Conservation (phyloP, 2,888 invertebrate genomes). For the Cephus pulcher region DNA sequence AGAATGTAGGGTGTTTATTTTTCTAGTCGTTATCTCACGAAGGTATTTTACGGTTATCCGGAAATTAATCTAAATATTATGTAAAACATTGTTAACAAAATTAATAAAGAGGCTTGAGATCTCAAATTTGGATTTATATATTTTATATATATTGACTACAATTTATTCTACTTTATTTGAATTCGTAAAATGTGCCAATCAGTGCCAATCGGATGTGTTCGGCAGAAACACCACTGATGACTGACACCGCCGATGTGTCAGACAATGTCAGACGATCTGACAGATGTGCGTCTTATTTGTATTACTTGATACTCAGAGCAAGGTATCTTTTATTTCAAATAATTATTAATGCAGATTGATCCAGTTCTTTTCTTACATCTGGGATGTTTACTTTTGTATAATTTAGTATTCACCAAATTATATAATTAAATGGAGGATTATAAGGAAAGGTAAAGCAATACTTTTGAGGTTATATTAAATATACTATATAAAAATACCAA, state of each 20-base stretch:
- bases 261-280: neutral
- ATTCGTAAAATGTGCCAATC: neutral
- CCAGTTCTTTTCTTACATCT: neutral
- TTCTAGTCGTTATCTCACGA: conserved; percentile 1
- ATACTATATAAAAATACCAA: neutral
- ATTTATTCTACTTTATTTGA: neutral
- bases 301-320: neutral
- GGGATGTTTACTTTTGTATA: neutral
- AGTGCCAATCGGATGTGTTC: too few species aligned
- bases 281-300: neutral
- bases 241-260: too few species aligned
- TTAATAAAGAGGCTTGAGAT: neutral
- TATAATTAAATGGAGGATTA: neutral
- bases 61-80: neutral
- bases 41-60: neutral
- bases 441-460: neutral
- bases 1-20: conserved; percentile 1
- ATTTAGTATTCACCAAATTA: neutral
- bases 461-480: neutral
- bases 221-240: too few species aligned
- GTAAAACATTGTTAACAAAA: neutral
- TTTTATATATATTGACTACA: neutral
- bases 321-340: neutral
- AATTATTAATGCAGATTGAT: neutral
- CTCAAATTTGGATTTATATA: neutral